Percentiles rank a stretch among this genome's conserved stretches.
These are phyloP conservation scores for Drosophila peninsularis DNA, from an alignment of 2,888 invertebrate species.

Conservation along the genomic window DNA sequence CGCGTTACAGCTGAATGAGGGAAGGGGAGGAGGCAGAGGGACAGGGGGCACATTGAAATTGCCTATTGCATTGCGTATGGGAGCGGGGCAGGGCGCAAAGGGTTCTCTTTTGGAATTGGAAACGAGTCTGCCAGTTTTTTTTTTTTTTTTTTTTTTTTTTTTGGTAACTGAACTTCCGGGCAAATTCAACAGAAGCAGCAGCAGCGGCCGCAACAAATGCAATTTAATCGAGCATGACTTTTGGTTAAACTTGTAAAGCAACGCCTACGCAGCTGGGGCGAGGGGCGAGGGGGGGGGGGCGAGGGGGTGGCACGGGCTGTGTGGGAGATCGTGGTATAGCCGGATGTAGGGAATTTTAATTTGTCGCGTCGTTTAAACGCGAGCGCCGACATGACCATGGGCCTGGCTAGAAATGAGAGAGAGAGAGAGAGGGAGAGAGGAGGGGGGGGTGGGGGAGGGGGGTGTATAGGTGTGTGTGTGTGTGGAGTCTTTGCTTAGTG, in stretches of 20 bases:
- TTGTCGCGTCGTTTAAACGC: conserved; percentile 78
- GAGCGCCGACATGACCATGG: conserved; percentile 59
- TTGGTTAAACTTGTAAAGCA: conserved; percentile 75
- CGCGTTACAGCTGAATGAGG: conserved; percentile 52
- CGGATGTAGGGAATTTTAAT: conserved; percentile 83
- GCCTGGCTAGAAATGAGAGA: conserved; percentile 11
- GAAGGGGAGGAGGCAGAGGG: not conserved
- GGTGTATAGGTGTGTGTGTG: not conserved
- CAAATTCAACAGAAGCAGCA: conserved; percentile 27
- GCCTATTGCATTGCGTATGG: conserved; percentile 17
- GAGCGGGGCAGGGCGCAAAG: not conserved
- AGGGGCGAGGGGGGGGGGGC: not conserved
- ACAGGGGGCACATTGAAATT: not conserved
- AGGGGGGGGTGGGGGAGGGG: not conserved
- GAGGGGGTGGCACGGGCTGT: not conserved
- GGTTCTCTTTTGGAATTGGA: conserved; percentile 42
- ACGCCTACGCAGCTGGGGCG: conserved; percentile 65
- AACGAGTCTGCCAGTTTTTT: conserved; percentile 60
- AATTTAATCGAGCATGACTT: conserved; percentile 83
- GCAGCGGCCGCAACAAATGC: conserved; percentile 60
- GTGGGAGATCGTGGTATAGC: conserved; percentile 27
- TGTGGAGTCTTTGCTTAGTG: conserved; percentile 18
- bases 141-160: not conserved
- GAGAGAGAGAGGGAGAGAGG: not conserved
- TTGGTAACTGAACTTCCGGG: conserved; percentile 80